These are phyloP conservation scores for Philotrypesis tridentata DNA, from an alignment of 1,140 invertebrate species.

Conservation along the genomic window DNA sequence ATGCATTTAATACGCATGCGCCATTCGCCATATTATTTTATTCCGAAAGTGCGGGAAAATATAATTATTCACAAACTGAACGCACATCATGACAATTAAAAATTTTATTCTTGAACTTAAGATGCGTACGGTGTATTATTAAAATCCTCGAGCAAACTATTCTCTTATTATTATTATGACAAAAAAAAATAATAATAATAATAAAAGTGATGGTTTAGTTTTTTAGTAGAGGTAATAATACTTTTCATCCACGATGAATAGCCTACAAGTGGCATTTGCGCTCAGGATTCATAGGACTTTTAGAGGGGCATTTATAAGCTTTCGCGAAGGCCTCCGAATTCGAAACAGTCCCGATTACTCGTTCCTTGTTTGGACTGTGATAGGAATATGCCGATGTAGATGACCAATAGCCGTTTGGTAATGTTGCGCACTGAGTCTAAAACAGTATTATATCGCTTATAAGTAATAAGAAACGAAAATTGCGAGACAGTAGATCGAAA, in stretches of 20 bases:
- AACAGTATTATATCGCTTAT: neutral
- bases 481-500: neutral
- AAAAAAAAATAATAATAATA: no score
- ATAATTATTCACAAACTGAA: neutral
- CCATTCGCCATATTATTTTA: neutral
- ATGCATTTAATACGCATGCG: neutral
- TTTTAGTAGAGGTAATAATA: no score
- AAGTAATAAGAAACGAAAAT: neutral
- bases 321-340: constrained; percentile 87
- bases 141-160: no score
- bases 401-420: neutral
- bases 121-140: neutral
- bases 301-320: constrained; percentile 80
- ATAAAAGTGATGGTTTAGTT: no score
- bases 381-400: constrained; percentile 73
- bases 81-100: neutral
- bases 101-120: neutral
- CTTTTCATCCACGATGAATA: no score
- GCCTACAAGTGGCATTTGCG: neutral
- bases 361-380: constrained; percentile 86
- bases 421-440: neutral
- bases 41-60: neutral
- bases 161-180: no score
- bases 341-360: constrained; percentile 86
- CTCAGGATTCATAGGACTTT: constrained; percentile 79